Base-by-base conservation (phyloP, 2,797 vertebrate genomes). In the Apogon talboti region DNA sequence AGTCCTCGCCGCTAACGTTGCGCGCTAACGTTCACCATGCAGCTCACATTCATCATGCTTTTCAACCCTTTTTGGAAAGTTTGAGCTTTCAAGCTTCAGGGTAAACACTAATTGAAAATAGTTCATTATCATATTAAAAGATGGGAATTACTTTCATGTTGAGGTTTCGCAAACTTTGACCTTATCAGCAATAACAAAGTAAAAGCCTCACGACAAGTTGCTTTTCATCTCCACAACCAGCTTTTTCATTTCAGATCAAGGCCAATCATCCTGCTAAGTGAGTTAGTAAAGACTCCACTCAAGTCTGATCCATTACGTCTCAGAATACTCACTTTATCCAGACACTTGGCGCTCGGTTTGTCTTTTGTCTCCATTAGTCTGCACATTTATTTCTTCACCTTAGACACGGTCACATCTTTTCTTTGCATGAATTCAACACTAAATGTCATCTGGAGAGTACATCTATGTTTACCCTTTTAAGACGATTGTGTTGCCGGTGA, bases 51-150 rank as follows among this genome's bases (percentile, higher is more conserved):
- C 69, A 30, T 68, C 66, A 24, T 61, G 21, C 42, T 62, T 81
- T 87, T 74, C 66, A 72, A 57, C 44, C 51, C 46, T 70, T 76
- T 41, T 14, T 14, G 2, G 15, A 73, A 79, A 66, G 66, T 74
- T 79, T 57, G 16, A 33, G 61, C 52, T 75, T 77, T 77, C n/a
- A 64, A 82, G 76, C 76, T 83, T 68, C 38, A 33, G 78, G 79
- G 41, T 79, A 81, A 86, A 85, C 71, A 76, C 73, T 84, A 87
- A 89, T 78, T 90, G 70, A 83, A 85, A 80, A 80, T 40, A 69
- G 38, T 52, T 38, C 59, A 79, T 89, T 85, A 84, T 64, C 81
- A 85, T 79, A 87, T 82, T 74, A 82, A 83, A 90, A 76, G 45
- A 63, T n/a, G 58, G 11, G n/a, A 56, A 40, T 41, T 35, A 7